Evolutionary conservation across 2,113 vertebrate species (phyloP), one percentile per base, ranked within the genome.

Genomic region (Edolisoma coerulescens): DNA sequence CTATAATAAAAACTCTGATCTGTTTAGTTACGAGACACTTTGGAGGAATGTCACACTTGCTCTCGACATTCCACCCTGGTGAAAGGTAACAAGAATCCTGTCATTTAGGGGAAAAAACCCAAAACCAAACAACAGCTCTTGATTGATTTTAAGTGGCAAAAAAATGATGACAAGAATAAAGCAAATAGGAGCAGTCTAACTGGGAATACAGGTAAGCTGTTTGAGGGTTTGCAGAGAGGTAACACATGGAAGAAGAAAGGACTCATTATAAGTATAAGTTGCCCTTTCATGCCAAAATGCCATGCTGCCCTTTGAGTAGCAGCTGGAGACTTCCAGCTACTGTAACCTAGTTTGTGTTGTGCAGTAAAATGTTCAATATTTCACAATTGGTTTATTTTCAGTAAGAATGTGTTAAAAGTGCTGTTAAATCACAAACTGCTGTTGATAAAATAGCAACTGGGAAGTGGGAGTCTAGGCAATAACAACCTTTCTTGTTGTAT

Each of bases 201-300:
- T 82, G 84, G 53, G 39, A 88, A 60, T 11, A 6, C 16, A 68
- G 71, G 26, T 69, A 86, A 91, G 32, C 16, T 33, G 41, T 63
- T 54, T 77, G 52, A 24, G 28, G 6, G 67, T 93, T 86, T 96
- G 44, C 42, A 74, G 54, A 61, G 32, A 85, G 30, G 75, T 53
- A 93, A 37, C 33, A 82, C 50, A 7, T 32, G 35, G 59, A 65
- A 35, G 42, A 95, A 76, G 10, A 74, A 73, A 63, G 57, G 67
- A 63, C 32, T 91, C 35, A 47, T 79, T 80, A 84, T 64, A 82
- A 75, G 24, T 80, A 84, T 64, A 82, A 75, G 24, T 65, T 93
- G 68, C 41, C 69, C 67, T 95, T 95, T 94, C 49, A 50, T 95
- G 75, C 75, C 89, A 79, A 95, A 96, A 95, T 95, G 54, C 84